phyloP scores from a whole-genome alignment of 2,888 invertebrate species.

The Asteroscopus sphinx region DNA sequence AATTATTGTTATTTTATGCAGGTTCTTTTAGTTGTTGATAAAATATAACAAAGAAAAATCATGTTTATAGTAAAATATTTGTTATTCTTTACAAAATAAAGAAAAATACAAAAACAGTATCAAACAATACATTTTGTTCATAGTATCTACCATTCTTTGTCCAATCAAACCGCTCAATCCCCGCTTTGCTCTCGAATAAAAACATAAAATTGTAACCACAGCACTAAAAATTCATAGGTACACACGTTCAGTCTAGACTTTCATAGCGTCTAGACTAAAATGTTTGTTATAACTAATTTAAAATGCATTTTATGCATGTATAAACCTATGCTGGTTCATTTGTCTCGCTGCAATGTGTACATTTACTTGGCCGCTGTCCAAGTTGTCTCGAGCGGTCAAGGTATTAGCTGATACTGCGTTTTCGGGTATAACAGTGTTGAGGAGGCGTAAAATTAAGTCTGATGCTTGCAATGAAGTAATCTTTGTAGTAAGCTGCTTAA shows the following conservation, averaged over 20 bases:
- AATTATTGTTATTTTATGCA: too few species aligned
- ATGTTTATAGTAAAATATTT: too few species aligned
- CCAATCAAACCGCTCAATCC: constrained; percentile 30
- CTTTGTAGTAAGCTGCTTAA: background rate
- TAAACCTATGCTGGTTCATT: constrained; percentile 61
- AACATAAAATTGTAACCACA: constrained; percentile 38
- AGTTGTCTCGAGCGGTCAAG: constrained; percentile 55
- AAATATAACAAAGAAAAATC: too few species aligned
- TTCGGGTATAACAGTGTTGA: constrained; percentile 42
- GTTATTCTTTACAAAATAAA: background rate
- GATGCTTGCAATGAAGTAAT: constrained; percentile 31
- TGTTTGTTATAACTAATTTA: constrained; percentile 57
- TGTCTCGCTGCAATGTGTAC: constrained; percentile 57
- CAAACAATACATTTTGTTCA: constrained; percentile 2
- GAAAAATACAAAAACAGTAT: background rate
- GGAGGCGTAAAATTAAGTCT: constrained; percentile 39
- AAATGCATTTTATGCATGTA: constrained; percentile 66
- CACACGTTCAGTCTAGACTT: constrained; percentile 52
- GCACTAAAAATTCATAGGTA: constrained; percentile 47
- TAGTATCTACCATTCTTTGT: constrained; percentile 22
- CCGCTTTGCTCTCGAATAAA: constrained; percentile 38
- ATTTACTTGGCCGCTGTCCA: constrained; percentile 59
- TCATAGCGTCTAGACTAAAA: constrained; percentile 47
- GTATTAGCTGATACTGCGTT: constrained; percentile 52
- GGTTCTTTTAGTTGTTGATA: too few species aligned